A percentile compares a stretch with the other conserved stretches of the same genome.
Evolutionary conservation across 2,888 invertebrate genomes (phyloP).

Genomic region (Panopea generosa): DNA sequence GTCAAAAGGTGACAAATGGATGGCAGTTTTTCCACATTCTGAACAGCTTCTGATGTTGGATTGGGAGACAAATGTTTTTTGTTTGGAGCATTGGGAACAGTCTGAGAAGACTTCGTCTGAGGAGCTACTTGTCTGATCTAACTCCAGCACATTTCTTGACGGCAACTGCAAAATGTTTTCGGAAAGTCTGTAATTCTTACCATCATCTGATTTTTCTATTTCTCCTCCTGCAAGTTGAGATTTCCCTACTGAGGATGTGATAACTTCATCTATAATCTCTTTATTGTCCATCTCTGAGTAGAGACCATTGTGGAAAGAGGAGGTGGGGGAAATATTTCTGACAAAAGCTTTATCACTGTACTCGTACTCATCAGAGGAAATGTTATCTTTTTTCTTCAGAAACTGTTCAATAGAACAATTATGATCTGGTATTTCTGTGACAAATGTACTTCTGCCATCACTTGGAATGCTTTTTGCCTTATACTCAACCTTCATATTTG

Average conservation of each 20-base stretch:
- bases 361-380: neutral
- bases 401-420: conserved; percentile 16
- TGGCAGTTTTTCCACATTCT: conserved; percentile 19
- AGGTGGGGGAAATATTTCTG: conserved; percentile 8
- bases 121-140: neutral
- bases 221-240: neutral
- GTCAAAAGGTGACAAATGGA: conserved; percentile 20
- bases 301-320: conserved; percentile 46
- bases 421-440: conserved; percentile 26
- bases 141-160: neutral
- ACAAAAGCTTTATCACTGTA: conserved; percentile 30
- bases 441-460: neutral
- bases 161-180: too few relatives aligned
- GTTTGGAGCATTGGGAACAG: conserved; percentile 16
- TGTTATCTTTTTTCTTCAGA: neutral
- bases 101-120: conserved; percentile 54
- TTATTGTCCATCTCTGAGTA: conserved; percentile 20
- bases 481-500: too few relatives aligned
- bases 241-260: neutral
- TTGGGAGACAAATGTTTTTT: neutral
- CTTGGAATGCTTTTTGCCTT: neutral
- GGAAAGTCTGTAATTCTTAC: neutral
- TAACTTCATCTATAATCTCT: neutral
- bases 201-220: neutral
- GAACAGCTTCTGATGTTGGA: conserved; percentile 14